These are phyloP conservation scores for Tetramorium alpestre DNA, from an alignment of 1,140 invertebrate species.

Conservation along the genomic window DNA sequence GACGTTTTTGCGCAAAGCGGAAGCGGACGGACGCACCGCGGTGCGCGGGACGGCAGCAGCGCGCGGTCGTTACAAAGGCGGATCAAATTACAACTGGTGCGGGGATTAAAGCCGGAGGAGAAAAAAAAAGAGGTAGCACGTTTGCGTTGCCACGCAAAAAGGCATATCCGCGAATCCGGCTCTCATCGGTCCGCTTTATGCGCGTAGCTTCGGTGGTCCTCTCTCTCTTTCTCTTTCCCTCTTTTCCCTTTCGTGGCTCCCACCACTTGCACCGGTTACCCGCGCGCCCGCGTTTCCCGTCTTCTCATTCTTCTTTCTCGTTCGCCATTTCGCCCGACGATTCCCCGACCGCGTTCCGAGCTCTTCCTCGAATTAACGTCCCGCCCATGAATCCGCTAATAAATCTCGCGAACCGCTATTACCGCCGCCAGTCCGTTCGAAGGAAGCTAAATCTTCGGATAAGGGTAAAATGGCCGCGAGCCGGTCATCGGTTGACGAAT, in stretches of 20 bases:
- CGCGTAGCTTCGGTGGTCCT: not conserved
- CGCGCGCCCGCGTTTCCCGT: not conserved
- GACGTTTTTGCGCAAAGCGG: slow-evolving; percentile 46
- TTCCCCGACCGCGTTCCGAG: slow-evolving; percentile 34
- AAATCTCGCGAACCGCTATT: slow-evolving; percentile 70
- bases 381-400: slow-evolving; percentile 72
- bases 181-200: slow-evolving; percentile 24
- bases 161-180: slow-evolving; percentile 63
- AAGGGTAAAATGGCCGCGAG: slow-evolving; percentile 57
- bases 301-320: slow-evolving; percentile 29
- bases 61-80: slow-evolving; percentile 57
- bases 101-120: slow-evolving; percentile 66
- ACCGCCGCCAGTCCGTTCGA: slow-evolving; percentile 53
- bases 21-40: slow-evolving; percentile 1
- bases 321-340: slow-evolving; percentile 17
- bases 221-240: not conserved
- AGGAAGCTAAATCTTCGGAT: slow-evolving; percentile 73
- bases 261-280: slow-evolving; percentile 31
- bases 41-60: not conserved
- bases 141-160: slow-evolving; percentile 67
- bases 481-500: slow-evolving; percentile 68
- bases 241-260: not conserved
- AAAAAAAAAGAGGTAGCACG: slow-evolving; percentile 45
- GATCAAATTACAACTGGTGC: slow-evolving; percentile 69
- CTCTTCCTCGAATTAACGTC: slow-evolving; percentile 71